Percentiles rank a stretch among this genome's conserved stretches.
These are phyloP conservation scores for Pocillopora meandrina DNA, from an alignment of 92 coral and sea anemone genomes.

Conservation along the genomic window DNA sequence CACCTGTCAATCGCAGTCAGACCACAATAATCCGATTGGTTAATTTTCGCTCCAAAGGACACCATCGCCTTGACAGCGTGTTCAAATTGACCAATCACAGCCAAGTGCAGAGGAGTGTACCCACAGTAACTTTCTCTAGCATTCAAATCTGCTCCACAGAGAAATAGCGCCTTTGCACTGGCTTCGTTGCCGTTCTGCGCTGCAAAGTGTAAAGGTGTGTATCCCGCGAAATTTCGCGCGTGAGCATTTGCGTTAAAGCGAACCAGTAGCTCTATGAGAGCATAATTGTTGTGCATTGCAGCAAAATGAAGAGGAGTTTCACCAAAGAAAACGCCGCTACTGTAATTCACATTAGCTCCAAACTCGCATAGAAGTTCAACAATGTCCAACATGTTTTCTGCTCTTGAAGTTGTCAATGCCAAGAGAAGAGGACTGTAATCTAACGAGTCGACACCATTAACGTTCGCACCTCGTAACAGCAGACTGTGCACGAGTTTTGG, in stretches of 20 bases:
- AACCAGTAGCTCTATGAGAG: conserved; percentile 49
- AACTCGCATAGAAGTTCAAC: conserved; percentile 66
- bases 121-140: conserved; percentile 78
- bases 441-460: conserved; percentile 64
- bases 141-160: conserved; percentile 78
- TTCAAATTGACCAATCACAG: conserved; percentile 64
- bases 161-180: conserved; percentile 61
- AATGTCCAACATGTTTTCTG: conserved; percentile 32
- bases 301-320: conserved; percentile 91
- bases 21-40: conserved; percentile 54
- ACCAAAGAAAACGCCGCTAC: conserved; percentile 66
- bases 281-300: conserved; percentile 35
- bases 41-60: conserved; percentile 66
- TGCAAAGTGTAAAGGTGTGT: conserved; percentile 83
- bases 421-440: conserved; percentile 72
- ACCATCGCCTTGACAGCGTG: conserved; percentile 52
- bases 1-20: conserved; percentile 66
- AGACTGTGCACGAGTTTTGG: conserved; percentile 31
- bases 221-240: conserved; percentile 76
- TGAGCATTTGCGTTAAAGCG: conserved; percentile 59
- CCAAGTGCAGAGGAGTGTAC: conserved; percentile 85
- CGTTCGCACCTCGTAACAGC: conserved; percentile 74
- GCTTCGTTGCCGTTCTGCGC: conserved; percentile 68
- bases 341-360: conserved; percentile 86
- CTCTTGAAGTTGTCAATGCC: conserved; percentile 46